A percentile compares a stretch with the other conserved stretches of the same genome.
phyloP scores from a whole-genome alignment of 2,113 vertebrate species.

The Brevimyrus niger region DNA sequence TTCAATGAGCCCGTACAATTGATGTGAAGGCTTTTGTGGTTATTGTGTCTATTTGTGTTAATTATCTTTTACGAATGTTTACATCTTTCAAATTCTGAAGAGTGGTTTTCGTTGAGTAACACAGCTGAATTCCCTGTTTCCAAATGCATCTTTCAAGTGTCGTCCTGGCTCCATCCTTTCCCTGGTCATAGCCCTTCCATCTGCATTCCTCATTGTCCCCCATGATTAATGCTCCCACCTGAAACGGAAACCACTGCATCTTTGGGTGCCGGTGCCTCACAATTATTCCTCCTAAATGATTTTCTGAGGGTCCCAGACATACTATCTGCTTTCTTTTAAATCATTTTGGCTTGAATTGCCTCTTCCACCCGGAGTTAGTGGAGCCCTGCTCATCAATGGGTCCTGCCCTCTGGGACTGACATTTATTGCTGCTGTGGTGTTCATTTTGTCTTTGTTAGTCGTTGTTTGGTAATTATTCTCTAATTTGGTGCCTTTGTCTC shows the following conservation, averaged over 20 bases:
- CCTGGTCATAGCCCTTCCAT: background rate
- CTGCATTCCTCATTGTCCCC: background rate
- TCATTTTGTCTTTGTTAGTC: background rate
- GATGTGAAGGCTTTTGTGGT: background rate
- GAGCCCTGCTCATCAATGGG: background rate
- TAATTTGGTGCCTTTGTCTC: background rate
- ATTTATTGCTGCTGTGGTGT: background rate
- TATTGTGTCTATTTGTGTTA: background rate
- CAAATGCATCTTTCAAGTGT: background rate
- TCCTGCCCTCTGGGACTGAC: background rate
- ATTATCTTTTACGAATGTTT: background rate
- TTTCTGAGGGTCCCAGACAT: slow-evolving; percentile 12
- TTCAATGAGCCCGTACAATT: background rate
- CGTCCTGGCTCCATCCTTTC: background rate
- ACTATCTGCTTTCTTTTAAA: slow-evolving; percentile 20
- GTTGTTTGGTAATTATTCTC: background rate
- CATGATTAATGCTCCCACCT: background rate
- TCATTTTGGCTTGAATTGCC: background rate
- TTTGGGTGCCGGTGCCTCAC: slow-evolving; percentile 1
- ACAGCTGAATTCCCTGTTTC: background rate
- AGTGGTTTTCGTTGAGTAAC: background rate
- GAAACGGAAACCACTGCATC: background rate
- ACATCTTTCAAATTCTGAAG: background rate
- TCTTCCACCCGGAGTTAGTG: background rate
- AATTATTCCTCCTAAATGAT: slow-evolving; percentile 12